Evolutionary conservation across 1,140 invertebrate species (phyloP), one percentile per base, ranked within the genome.

Genomic region (Drosophila repleta): DNA sequence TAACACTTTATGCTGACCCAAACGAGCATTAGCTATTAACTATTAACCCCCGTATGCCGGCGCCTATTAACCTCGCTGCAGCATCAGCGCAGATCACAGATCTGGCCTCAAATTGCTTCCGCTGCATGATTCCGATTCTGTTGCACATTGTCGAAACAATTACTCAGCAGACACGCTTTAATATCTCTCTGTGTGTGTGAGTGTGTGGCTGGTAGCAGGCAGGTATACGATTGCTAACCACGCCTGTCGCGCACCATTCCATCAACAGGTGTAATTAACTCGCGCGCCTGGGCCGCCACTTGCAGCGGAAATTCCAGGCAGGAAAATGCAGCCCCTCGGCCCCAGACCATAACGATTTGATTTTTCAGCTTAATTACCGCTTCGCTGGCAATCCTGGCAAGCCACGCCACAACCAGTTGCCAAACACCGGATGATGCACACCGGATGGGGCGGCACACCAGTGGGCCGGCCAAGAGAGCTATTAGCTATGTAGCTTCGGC

Each of bases 231-330:
- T 41, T 58, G 55, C 52, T 32, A 56, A 62, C 53, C 37, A 43
- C 60, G 66, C 63, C 65, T 76, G 82, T 64, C 75, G 70, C 75
- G 70, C 78, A 56, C 70, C 78, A 74, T 70, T 76, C 78, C 78
- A 87, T 82, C 82, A 75, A 57, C 68, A 46, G 39, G 39, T 73
- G 82, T 79, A 87, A 87, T 87, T 87, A 87, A 77, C 71, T 67
- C 65, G 62, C 53, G 81, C 57, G 65, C 45, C 26, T 63, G 48
- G 46, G 21, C 60, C 60, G 39, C 24, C 60, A 51, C 56, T 61
- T 65, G 67, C 82, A 82, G 72, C 82, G 82, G 82, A 87, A 88
- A 87, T 88, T 87, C 82, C 82, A 87, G 75, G 83, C 82, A 87
- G 82, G 78, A 87, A 87, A 87, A 78, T 87, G 67, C 62, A 41